Conservation (phyloP, 2,113 vertebrate species). For the Lota lota region DNA sequence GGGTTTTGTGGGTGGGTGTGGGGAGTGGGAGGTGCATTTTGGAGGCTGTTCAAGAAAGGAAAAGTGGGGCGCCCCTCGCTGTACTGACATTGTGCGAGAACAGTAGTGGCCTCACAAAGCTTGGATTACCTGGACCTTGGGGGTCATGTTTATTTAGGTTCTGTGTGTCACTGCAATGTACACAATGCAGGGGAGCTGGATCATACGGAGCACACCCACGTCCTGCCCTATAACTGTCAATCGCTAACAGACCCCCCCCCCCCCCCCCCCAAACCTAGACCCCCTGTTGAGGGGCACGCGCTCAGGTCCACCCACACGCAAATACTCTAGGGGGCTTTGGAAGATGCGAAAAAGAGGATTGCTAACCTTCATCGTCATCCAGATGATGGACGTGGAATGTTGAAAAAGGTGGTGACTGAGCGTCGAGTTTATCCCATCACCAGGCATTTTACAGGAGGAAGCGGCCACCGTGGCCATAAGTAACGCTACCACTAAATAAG, state of each 20-base stretch:
- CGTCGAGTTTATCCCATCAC: slow-evolving; percentile 14
- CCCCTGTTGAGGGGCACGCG: slow-evolving; percentile 11
- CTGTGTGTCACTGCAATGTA: slow-evolving; percentile 52
- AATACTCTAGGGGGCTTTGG: background rate
- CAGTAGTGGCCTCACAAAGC: slow-evolving; percentile 64
- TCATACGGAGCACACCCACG: slow-evolving; percentile 27
- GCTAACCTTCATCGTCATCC: background rate
- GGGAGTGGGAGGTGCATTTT: slow-evolving; percentile 64
- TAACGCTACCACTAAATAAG: slow-evolving; percentile 18
- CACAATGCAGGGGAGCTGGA: slow-evolving; percentile 34
- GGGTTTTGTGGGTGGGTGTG: slow-evolving; percentile 1
- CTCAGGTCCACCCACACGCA: slow-evolving; percentile 3
- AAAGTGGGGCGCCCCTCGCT: slow-evolving; percentile 63
- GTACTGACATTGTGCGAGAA: slow-evolving; percentile 61
- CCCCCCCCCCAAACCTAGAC: slow-evolving; percentile 15
- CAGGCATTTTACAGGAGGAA: slow-evolving; percentile 25
- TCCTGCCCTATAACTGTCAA: slow-evolving; percentile 48
- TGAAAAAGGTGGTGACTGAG: slow-evolving; percentile 14
- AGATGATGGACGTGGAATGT: slow-evolving; percentile 16
- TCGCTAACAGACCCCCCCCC: slow-evolving; percentile 10
- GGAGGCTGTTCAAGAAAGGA: slow-evolving; percentile 70
- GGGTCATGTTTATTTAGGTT: slow-evolving; percentile 62
- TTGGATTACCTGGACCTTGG: slow-evolving; percentile 56
- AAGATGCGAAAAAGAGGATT: slow-evolving; percentile 7
- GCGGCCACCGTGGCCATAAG: slow-evolving; percentile 30